Base-by-base conservation (phyloP, 1,140 invertebrate species). In the Eciton burchellii region DNA sequence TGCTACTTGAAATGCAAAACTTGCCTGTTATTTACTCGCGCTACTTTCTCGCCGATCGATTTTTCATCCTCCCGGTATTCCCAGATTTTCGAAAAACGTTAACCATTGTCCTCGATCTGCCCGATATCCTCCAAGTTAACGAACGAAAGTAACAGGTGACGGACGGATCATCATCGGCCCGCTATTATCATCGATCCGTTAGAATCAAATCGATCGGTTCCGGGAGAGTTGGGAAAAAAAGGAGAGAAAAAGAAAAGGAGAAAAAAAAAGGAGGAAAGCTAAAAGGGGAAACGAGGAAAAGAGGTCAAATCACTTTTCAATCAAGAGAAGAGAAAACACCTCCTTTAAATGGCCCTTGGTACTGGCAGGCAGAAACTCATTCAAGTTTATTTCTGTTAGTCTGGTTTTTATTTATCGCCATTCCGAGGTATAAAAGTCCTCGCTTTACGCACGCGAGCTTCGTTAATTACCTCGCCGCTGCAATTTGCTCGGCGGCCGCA, bases 381-480 rank as follows among this genome's bases (percentile, higher is more conserved):
- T 2, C 19, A 11, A 59, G 21, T 49, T 43, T 73, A 60, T 35
- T 35, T 70, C 26, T 54, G 12, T 71, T 43, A 57, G 41, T 57
- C 70, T n/a, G 35, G 26, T 52, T 76, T 65, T 76, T n/a, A 65
- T n/a, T 35, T 35, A 16, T 16, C 24, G 19, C 45, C 24, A n/a
- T 76, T 76, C 26, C 21, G 41, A 43, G 43, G 26, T 14, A n/a
- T n/a, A 14, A 19, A 47, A n/a, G 12, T 9, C 26, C n/a, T 1
- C 24, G 45, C 24, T 76, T 16, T 43, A 29, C 26, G 14, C 4
- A 11, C 47, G 19, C 12, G 41, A 12, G 16, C 41, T 29, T 12
- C 72, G 43, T 74, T 74, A 63, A 74, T 74, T 74, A 74, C n/a
- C n/a, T 29, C 16, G 4, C 8, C 26, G n/a, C 43, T 41, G 41